Percentiles rank a stretch among this genome's conserved stretches.
phyloP scores from a whole-genome alignment of 2,113 vertebrate species.

The Australoheros scitulus region DNA sequence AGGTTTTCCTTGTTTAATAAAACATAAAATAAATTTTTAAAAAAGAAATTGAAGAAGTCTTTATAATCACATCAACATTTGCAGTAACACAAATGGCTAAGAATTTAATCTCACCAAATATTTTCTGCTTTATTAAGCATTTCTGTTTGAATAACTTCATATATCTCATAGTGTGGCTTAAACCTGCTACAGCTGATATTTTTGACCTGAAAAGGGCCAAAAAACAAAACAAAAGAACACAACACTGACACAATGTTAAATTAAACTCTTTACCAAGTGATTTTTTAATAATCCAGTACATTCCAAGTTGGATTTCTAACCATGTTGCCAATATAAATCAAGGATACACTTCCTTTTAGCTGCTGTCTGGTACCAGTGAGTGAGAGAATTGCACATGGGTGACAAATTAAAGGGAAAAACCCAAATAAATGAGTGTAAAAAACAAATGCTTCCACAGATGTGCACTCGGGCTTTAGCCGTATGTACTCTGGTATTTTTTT shows the following conservation, averaged over 20 bases:
- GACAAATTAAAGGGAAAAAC: not conserved
- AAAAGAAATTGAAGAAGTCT: not conserved
- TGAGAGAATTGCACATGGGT: not conserved
- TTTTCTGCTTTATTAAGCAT: not conserved
- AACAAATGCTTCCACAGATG: not conserved
- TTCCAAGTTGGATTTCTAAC: not conserved
- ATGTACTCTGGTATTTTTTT: too few species aligned
- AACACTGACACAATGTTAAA: not conserved
- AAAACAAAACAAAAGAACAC: not conserved
- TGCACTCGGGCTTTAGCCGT: not conserved
- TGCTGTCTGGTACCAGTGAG: not conserved
- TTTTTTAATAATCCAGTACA: not conserved
- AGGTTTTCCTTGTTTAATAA: slow-evolving; percentile 3
- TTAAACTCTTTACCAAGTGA: not conserved
- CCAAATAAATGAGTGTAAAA: not conserved
- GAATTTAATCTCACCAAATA: not conserved
- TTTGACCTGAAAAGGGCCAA: not conserved
- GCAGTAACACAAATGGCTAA: not conserved
- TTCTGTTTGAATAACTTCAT: slow-evolving; percentile 2
- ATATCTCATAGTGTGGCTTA: not conserved
- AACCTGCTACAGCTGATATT: not conserved
- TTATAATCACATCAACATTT: not conserved
- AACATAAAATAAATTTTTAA: not conserved
- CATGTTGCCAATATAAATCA: not conserved
- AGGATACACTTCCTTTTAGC: not conserved